Evolutionary conservation across 1,140 invertebrate genomes (phyloP).

Genomic region (Diabrotica undecimpunctata): DNA sequence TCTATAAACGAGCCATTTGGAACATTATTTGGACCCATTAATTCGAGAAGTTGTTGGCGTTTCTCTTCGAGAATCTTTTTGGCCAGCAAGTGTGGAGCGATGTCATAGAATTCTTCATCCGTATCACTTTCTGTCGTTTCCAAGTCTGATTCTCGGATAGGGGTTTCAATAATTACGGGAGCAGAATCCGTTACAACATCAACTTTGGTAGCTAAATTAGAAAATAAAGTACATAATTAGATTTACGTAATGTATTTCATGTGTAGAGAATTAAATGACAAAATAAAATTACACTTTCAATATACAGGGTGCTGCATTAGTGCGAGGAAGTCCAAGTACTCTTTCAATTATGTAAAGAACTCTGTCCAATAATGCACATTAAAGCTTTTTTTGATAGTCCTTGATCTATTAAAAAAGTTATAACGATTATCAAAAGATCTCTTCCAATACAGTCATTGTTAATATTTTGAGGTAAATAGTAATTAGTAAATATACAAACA

Average conservation of each 20-base stretch:
- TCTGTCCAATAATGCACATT: too few relatives aligned
- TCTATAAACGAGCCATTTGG: slow-evolving; percentile 46
- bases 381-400: too few relatives aligned
- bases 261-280: too few relatives aligned
- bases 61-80: slow-evolving; percentile 69
- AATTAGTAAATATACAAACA: background rate
- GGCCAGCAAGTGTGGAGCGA: slow-evolving; percentile 68
- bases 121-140: slow-evolving; percentile 79
- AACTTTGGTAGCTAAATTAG: slow-evolving; percentile 12
- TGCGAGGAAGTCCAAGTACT: too few relatives aligned
- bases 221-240: background rate
- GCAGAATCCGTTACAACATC: slow-evolving; percentile 52
- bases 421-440: too few relatives aligned
- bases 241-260: too few relatives aligned
- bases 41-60: slow-evolving; percentile 63
- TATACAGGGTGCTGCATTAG: too few relatives aligned
- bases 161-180: slow-evolving; percentile 46
- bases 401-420: too few relatives aligned
- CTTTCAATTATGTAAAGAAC: too few relatives aligned
- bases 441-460: background rate
- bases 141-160: slow-evolving; percentile 72
- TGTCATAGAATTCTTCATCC: slow-evolving; percentile 83
- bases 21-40: slow-evolving; percentile 49
- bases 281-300: too few relatives aligned
- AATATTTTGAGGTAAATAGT: background rate